Evolutionary conservation across 35 echinoderm and acorn worm genomes (phyloP), one percentile per base, ranked within the genome.

Genomic region (Strongylocentrotus purpuratus): DNA sequence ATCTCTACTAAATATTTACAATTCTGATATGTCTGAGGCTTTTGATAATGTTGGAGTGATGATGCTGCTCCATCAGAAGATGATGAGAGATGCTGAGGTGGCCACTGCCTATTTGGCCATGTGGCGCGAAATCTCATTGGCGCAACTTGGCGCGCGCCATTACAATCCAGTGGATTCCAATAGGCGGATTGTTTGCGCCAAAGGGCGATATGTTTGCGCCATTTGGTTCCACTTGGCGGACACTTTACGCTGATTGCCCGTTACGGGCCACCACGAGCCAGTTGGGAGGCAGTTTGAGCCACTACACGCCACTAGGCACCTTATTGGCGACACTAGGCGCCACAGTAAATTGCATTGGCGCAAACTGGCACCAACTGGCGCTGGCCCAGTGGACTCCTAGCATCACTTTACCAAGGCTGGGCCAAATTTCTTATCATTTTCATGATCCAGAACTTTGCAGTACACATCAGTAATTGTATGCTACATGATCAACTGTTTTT

Each of bases 271-370:
- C 91, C 45, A 93, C 91, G 91, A 93, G 91, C 91, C 91, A 93
- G 91, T 93, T 93, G 91, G 91, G 91, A 93, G 91, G 91, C 91
- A 93, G 91, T 93, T 93, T 93, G 91, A 93, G 91, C 91, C 91
- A 50, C 91, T 93, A n/a, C 91, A 93, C 91, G 91, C 91, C 91
- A 93, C 91, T 93, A 93, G 91, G 91, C 91, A 93, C 91, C 91
- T 93, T 93, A 93, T 93, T 93, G 91, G 91, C 91, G 46, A 93
- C 46, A 93, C 91, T 93, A 93, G 91, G 91, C 46, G 91, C 91
- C 91, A 93, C 91, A 93, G 91, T 31, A 93, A 93, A 52, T 93
- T 93, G 91, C 91, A 52, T 93, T 55, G 91, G 91, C 91, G 91
- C 91, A n/a, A 93, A 55, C 91, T 93, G 91, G 91, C 91, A 50